Conservation (phyloP, 2,797 vertebrate species). For the Lateolabrax maculatus region DNA sequence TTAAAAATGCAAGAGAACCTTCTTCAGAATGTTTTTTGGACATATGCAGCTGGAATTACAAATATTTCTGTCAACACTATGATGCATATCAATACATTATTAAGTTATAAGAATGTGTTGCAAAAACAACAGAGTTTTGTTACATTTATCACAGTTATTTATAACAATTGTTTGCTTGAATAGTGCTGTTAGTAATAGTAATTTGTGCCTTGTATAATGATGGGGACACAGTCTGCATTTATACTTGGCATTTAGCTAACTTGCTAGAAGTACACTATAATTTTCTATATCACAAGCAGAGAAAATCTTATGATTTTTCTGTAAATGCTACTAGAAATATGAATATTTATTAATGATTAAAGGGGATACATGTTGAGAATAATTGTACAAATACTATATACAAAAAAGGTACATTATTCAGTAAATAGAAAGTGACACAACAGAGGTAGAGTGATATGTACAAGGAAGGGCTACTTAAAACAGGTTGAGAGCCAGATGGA, state of each 20-base stretch:
- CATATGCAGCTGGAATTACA: neutral
- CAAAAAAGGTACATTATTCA: neutral
- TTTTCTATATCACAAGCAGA: neutral
- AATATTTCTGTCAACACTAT: neutral
- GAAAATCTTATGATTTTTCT: neutral
- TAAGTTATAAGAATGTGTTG: neutral
- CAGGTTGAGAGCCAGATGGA: conserved; percentile 61
- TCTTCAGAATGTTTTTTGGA: neutral
- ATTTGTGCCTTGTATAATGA: neutral
- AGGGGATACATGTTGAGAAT: neutral
- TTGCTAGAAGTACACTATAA: neutral
- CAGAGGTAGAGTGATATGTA: neutral
- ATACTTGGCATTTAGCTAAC: neutral
- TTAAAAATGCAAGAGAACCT: conserved; percentile 13
- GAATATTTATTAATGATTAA: too few relatives aligned
- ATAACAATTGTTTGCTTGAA: neutral
- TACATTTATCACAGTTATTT: neutral
- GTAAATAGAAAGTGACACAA: neutral
- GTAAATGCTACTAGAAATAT: neutral
- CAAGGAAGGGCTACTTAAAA: conserved; percentile 7
- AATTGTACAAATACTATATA: neutral
- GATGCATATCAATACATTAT: neutral
- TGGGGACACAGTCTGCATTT: neutral
- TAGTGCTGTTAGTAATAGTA: neutral
- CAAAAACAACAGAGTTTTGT: neutral